phyloP scores from a whole-genome alignment of 2,113 vertebrate species.

The Salvator merianae region DNA sequence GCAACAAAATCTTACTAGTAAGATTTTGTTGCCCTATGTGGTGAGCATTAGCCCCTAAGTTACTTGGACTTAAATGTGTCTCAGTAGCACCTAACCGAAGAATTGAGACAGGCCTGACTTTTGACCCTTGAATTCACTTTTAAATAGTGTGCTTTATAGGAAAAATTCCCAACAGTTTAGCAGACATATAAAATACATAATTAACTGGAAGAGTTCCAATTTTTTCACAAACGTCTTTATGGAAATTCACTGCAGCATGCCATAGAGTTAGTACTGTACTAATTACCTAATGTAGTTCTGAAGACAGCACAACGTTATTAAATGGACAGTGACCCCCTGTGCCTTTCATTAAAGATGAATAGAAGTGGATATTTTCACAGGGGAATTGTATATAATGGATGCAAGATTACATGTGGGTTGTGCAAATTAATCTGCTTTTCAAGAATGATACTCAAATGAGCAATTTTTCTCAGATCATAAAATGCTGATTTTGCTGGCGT shows the following conservation, averaged over 20 bases:
- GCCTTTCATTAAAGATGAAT: neutral
- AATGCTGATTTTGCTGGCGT: neutral
- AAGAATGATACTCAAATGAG: neutral
- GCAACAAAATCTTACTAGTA: too few relatives aligned
- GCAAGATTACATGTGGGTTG: conserved; percentile 11
- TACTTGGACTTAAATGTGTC: too few relatives aligned
- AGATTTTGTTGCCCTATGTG: too few relatives aligned
- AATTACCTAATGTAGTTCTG: neutral
- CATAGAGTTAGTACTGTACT: neutral
- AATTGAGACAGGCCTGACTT: too few relatives aligned
- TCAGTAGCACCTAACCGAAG: too few relatives aligned
- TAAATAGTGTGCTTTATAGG: too few relatives aligned
- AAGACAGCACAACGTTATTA: neutral
- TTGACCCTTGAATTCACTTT: too few relatives aligned
- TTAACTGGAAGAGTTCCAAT: neutral
- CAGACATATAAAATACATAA: neutral
- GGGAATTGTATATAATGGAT: neutral
- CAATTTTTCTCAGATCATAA: neutral
- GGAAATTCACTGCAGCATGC: neutral
- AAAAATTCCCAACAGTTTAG: neutral
- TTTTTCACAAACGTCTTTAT: neutral
- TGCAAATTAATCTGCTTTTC: conserved; percentile 9
- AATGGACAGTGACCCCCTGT: neutral
- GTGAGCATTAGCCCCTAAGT: too few relatives aligned
- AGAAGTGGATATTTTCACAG: conserved; percentile 2